Base-by-base conservation (phyloP, 2,888 invertebrate genomes). In the Meloe dianella region DNA sequence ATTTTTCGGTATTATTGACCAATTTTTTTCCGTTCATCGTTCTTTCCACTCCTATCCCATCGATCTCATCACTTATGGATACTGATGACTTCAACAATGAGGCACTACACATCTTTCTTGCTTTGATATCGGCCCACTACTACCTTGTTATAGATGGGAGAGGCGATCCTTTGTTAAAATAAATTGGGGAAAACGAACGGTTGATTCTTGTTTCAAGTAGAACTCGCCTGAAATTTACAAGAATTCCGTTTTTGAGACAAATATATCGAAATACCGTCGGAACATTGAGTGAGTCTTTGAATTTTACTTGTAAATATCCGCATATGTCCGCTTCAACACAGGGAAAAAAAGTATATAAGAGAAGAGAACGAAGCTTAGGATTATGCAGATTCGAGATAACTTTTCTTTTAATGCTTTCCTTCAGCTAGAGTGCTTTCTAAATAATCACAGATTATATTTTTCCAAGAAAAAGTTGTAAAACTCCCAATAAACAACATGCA, bases 71-170 rank as follows among this genome's bases (percentile, higher is more conserved):
- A 86, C 89, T 90, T 90, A 90, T 90, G 90, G 89, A 90, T 90
- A 90, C 90, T 90, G 90, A 90, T 90, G 90, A 89, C 89, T 87
- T 85, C 83, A 82, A 85, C 89, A 90, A 90, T 90, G 89, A 90
- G 86, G 77, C 66, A 67, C 69, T 61, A 58, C 41, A 41, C 41
- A 41, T 67, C 75, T 81, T 78, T 57, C 71, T 70, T 71, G 70
- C 75, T 76, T 76, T 77, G 78, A 76, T 78, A 75, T 62, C 32
- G 59, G 58, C 68, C 75, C 77, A 73, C 75, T 76, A 73, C 14
- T 35, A 79, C 81, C 81, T 82, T 82, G 82, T 82, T 82, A 82
- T 47, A 80, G 77, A 58, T 74, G 66, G 73, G 70, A 70, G 74
- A 72, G 73, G 71, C 66, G 66, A 72, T 78, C 77, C 81, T 61